Evolutionary conservation across 2,113 vertebrate genomes (phyloP).

Genomic region (Onychostruthus taczanowskii): DNA sequence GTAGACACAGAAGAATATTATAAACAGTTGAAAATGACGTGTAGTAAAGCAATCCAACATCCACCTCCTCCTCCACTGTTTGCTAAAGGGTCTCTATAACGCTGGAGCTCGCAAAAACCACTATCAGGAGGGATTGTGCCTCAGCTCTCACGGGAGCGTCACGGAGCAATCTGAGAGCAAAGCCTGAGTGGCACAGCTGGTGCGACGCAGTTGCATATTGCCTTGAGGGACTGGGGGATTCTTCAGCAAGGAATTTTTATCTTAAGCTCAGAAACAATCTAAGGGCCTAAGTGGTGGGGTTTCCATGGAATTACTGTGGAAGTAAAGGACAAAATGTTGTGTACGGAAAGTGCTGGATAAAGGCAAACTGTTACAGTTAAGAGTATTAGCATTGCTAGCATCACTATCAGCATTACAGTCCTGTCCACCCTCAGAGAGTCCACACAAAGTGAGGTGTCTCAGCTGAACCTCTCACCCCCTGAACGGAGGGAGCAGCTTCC

Average conservation of each 20-base stretch:
- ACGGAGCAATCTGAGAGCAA: slow-evolving; percentile 34
- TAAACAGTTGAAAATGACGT: slow-evolving; percentile 99
- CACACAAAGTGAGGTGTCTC: background rate
- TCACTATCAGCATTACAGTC: background rate
- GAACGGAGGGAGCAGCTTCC: slow-evolving; percentile 11
- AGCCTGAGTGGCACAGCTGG: slow-evolving; percentile 36
- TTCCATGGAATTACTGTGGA: slow-evolving; percentile 51
- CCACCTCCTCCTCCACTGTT: slow-evolving; percentile 94
- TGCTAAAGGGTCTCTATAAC: slow-evolving; percentile 88
- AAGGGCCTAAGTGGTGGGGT: slow-evolving; percentile 46
- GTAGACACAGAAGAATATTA: slow-evolving; percentile 99
- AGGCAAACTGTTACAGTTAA: slow-evolving; percentile 11
- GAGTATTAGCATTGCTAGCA: background rate
- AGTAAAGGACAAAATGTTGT: slow-evolving; percentile 59
- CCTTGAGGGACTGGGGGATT: slow-evolving; percentile 39
- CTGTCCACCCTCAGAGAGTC: background rate
- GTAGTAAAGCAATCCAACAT: slow-evolving; percentile 99
- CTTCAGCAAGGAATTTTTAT: slow-evolving; percentile 45
- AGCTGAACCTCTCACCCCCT: slow-evolving; percentile 20
- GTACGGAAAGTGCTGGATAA: slow-evolving; percentile 3
- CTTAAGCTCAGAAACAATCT: slow-evolving; percentile 52
- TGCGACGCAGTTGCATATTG: slow-evolving; percentile 24
- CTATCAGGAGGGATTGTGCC: slow-evolving; percentile 59
- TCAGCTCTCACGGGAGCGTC: slow-evolving; percentile 26
- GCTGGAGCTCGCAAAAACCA: slow-evolving; percentile 92